Evolutionary conservation across 2,888 invertebrate species (phyloP).

Genomic region (Noctua janthe): DNA sequence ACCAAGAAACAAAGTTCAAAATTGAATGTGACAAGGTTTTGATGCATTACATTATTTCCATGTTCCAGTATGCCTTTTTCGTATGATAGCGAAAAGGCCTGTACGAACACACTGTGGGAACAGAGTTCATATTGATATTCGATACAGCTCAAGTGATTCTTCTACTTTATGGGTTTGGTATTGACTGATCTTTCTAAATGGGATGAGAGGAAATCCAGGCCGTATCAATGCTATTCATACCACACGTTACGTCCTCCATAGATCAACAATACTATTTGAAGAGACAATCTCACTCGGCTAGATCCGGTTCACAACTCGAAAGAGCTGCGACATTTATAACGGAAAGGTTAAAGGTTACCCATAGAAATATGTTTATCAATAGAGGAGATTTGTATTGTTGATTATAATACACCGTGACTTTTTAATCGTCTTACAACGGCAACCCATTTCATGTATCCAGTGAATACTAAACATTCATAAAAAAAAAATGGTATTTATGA

Average conservation of each 20-base stretch:
- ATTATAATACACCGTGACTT: too few relatives aligned
- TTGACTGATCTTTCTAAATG: slow-evolving; percentile 33
- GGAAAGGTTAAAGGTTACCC: neutral
- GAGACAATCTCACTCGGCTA: slow-evolving; percentile 6
- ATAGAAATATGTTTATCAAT: slow-evolving; percentile 14
- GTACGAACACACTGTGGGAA: slow-evolving; percentile 55
- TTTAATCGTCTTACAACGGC: too few relatives aligned
- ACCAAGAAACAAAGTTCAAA: slow-evolving; percentile 40
- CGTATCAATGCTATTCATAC: slow-evolving; percentile 34
- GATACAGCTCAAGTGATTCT: slow-evolving; percentile 65
- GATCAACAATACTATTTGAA: slow-evolving; percentile 13
- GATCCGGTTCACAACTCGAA: neutral
- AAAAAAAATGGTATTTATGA: too few relatives aligned
- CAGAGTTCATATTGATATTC: slow-evolving; percentile 65
- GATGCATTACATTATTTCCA: slow-evolving; percentile 52
- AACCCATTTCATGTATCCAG: too few relatives aligned
- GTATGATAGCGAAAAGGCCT: slow-evolving; percentile 61
- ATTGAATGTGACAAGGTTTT: slow-evolving; percentile 36
- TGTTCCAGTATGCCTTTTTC: slow-evolving; percentile 59
- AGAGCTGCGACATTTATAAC: slow-evolving; percentile 3
- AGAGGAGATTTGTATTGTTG: slow-evolving; percentile 12
- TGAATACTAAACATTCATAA: too few relatives aligned
- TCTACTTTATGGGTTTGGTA: slow-evolving; percentile 51
- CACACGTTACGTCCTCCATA: slow-evolving; percentile 1
- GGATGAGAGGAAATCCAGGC: slow-evolving; percentile 22